Evolutionary conservation across 2,797 vertebrate species (phyloP).

Genomic region (Tauraco hartlaubi): DNA sequence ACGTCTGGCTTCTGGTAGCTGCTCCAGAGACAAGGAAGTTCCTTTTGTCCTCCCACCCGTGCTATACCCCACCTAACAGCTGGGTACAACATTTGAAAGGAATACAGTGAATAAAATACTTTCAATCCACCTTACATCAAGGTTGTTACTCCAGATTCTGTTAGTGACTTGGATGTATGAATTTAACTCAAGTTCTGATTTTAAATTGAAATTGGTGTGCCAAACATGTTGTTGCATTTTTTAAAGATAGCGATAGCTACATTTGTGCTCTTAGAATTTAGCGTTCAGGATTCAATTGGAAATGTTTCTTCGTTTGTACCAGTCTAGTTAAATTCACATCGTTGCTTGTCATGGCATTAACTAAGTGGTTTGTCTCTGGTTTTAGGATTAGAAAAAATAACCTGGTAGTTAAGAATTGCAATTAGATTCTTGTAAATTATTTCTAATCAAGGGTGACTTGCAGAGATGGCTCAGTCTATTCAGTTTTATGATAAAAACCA

Average conservation of each 20-base stretch:
- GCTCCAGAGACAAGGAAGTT: neutral
- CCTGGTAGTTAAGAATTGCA: constrained; percentile 30
- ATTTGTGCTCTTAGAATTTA: neutral
- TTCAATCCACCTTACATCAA: neutral
- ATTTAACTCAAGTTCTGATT: neutral
- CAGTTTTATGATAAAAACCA: neutral
- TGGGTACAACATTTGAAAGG: neutral
- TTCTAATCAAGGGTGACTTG: neutral
- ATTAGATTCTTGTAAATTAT: constrained; percentile 1
- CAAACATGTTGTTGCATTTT: neutral
- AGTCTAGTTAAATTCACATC: constrained; percentile 4
- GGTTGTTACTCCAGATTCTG: neutral
- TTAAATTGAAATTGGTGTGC: neutral
- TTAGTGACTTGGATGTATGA: neutral
- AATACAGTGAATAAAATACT: neutral
- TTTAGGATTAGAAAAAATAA: constrained; percentile 23
- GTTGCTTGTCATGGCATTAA: constrained; percentile 16
- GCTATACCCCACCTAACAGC: fast-evolving
- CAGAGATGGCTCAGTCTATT: neutral
- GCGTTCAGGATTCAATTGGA: neutral
- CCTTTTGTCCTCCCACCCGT: neutral
- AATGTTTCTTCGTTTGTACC: constrained; percentile 26
- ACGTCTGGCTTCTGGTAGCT: neutral
- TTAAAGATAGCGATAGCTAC: neutral
- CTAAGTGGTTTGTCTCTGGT: constrained; percentile 1